Base-by-base conservation (phyloP, 2,113 vertebrate genomes). In the Platycercus adscitus region DNA sequence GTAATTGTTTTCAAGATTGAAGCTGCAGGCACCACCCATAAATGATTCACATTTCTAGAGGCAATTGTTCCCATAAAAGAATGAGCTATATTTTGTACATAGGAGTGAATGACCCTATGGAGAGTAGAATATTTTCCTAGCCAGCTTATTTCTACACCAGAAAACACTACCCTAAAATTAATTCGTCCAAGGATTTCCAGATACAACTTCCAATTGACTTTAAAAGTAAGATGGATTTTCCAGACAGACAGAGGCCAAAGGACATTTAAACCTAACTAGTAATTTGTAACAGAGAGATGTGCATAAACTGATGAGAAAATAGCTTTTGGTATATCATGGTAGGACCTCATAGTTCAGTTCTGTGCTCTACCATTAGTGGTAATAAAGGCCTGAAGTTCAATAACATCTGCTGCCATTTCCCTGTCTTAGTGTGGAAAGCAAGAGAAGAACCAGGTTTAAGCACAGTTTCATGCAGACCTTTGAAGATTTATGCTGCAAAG, bases 81-180 rank as follows among this genome's bases (percentile, higher is more conserved):
- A 91, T 80, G 63, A 89, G 37, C 63, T 95, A 17, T 43, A 86
- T 90, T 96, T 93, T 94, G 76, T 50, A 70, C 46, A 24, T 35
- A 43, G 39, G 47, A 80, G 37, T 44, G 50, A 86, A 94, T 68
- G 87, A 69, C 64, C 53, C 78, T 96, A 73, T 81, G 81, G 78
- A 91, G 81, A 89, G 20, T 31, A 83, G 47, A 81, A 95, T 78
- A 78, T 86, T 96, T 93, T 97, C 85, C 85, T 85, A 88, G 31
- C 41, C 44, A 81, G 7, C 6, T 87, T 92, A 26, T 88, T 89
- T 87, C 58, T 94, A 8, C 63, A 53, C 43, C 0, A 17, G 76
- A 93, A 96, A 93, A 78, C 60, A 41, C 78, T 89, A 35, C 49
- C 46, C 78, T 83, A 55, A 77, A 35, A 80, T 46, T 70, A 80